Percentiles rank a stretch among this genome's conserved stretches.
Conservation (phyloP, 2,113 vertebrate genomes). For the Pseudois nayaur region DNA sequence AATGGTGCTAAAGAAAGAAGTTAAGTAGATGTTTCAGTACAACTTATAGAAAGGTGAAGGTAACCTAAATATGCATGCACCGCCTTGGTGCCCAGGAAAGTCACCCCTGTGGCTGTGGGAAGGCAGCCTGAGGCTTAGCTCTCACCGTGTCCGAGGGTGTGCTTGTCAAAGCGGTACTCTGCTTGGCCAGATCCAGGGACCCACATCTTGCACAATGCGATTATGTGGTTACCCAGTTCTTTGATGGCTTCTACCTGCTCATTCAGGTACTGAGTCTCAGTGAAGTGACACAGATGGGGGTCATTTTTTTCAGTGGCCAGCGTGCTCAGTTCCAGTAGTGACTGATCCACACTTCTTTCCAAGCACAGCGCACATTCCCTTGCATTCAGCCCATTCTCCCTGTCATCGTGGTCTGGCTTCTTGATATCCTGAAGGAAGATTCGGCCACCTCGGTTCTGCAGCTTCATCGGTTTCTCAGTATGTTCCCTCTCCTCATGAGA, state of each 20-base stretch:
- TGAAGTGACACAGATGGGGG: background rate
- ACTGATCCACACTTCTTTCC: background rate
- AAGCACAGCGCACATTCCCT: background rate
- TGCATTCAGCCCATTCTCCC: background rate
- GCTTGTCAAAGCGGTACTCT: slow-evolving; percentile 94
- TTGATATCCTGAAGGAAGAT: background rate
- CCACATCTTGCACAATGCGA: slow-evolving; percentile 94
- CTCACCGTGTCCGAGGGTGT: slow-evolving; percentile 84
- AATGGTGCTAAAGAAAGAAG: slow-evolving; percentile 33
- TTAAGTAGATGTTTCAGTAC: background rate
- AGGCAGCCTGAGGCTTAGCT: slow-evolving; percentile 68
- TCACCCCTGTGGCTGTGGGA: slow-evolving; percentile 20
- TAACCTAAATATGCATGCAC: slow-evolving; percentile 74
- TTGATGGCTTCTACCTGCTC: slow-evolving; percentile 93
- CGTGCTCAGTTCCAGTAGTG: background rate
- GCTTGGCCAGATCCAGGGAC: slow-evolving; percentile 91
- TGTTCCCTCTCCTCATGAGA: background rate
- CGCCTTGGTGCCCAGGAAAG: slow-evolving; percentile 55
- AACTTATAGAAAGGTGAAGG: slow-evolving; percentile 17
- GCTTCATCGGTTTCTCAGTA: background rate
- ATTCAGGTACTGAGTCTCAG: background rate
- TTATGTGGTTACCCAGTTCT: slow-evolving; percentile 92
- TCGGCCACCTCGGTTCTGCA: background rate
- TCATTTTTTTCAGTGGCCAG: background rate
- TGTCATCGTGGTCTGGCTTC: background rate